Percentiles rank a stretch among this genome's conserved stretches.
Conservation (phyloP, 2,797 vertebrate species). For the Ceyx erithaca region DNA sequence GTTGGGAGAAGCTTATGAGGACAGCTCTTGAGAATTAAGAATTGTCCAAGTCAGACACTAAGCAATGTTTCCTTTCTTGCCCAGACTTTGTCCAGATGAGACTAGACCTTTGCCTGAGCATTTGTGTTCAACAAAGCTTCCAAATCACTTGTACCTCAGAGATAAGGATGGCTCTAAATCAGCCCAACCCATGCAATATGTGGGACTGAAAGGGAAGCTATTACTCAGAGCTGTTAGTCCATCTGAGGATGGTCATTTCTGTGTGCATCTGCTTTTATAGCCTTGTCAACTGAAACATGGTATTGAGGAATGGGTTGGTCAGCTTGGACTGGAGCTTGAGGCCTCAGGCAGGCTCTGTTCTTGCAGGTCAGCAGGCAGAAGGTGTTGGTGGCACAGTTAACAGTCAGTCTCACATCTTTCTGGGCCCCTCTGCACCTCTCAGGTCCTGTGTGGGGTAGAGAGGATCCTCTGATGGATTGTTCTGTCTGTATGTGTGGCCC, state of each 20-base stretch:
- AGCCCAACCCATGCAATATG: background rate
- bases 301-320: background rate
- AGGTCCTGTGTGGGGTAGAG: background rate
- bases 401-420: background rate
- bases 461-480: background rate
- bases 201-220: background rate
- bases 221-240: background rate
- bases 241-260: background rate
- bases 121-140: background rate
- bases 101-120: background rate
- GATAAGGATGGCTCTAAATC: background rate
- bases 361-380: background rate
- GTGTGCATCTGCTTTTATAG: background rate
- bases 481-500: constrained; percentile 26
- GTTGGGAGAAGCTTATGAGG: background rate
- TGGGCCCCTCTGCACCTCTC: background rate
- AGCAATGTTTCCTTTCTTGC: background rate
- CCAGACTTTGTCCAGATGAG: background rate
- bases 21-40: background rate
- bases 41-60: background rate
- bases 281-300: background rate
- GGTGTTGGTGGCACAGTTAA: background rate
- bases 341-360: background rate
- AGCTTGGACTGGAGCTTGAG: background rate
- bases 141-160: background rate